Conservation (phyloP, 2,888 invertebrate species). For the Lithophane leautieri region DNA sequence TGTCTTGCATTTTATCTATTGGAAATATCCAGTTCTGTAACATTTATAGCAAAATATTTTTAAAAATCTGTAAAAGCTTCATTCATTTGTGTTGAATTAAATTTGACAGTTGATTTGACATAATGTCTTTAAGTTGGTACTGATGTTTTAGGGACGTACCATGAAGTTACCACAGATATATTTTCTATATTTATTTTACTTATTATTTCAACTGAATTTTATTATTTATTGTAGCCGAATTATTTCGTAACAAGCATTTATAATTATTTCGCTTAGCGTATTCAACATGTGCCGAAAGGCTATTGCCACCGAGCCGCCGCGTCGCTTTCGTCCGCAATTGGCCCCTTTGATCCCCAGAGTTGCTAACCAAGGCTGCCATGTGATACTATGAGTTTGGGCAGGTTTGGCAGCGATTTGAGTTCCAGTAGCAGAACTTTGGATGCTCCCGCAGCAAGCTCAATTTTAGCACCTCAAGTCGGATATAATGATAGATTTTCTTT, state of each 20-base stretch:
- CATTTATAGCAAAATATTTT: constrained; percentile 77
- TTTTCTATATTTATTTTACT: no score
- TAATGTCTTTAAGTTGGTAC: constrained; percentile 29
- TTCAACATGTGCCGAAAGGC: no score
- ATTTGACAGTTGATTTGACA: constrained; percentile 63
- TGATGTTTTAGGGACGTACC: constrained; percentile 9
- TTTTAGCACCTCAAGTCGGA: not conserved
- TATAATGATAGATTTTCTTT: not conserved
- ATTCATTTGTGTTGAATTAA: constrained; percentile 69
- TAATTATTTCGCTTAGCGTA: not conserved
- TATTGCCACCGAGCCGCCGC: no score
- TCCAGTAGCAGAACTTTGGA: not conserved
- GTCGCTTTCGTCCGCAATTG: no score
- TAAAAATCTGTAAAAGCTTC: constrained; percentile 70
- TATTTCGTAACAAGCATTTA: not conserved
- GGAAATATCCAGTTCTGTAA: constrained; percentile 83
- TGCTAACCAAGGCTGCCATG: not conserved
- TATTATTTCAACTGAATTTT: not conserved
- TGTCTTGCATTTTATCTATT: constrained; percentile 86
- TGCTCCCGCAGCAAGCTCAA: not conserved
- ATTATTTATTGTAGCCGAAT: not conserved
- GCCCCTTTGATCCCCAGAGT: not conserved
- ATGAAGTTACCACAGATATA: not conserved
- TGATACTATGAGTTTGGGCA: not conserved
- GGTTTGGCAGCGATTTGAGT: not conserved